Evolutionary conservation across 1,140 invertebrate genomes (phyloP).

Genomic region (Drosophila nigromelanica): DNA sequence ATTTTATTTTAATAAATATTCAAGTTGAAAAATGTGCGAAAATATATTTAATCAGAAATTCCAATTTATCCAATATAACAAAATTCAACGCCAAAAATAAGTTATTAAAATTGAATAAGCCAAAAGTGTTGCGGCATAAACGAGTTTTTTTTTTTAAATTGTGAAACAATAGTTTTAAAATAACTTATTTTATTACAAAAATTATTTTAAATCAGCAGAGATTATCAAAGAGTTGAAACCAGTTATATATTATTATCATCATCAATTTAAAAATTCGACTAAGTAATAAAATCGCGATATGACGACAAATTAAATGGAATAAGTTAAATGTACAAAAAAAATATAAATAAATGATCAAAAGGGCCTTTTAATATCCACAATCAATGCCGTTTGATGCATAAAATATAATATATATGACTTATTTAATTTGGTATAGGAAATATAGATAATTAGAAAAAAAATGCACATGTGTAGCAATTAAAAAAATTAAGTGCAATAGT

Average conservation of each 20-base stretch:
- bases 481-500: slow-evolving; percentile 20
- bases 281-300: too few species aligned
- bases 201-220: too few species aligned
- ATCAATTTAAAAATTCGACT: not conserved
- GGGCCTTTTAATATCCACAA: too few species aligned
- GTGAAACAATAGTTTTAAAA: too few species aligned
- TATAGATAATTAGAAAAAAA: not conserved
- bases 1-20: not conserved
- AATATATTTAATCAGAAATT: slow-evolving; percentile 1
- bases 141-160: too few species aligned
- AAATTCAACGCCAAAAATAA: not conserved
- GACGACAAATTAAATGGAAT: too few species aligned
- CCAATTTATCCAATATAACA: not conserved
- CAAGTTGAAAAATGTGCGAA: not conserved
- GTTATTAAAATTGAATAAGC: not conserved
- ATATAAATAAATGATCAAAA: not conserved
- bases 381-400: too few species aligned
- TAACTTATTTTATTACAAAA: too few species aligned
- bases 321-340: not conserved
- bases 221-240: too few species aligned
- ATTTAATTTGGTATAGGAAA: not conserved
- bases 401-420: too few species aligned
- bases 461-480: slow-evolving; percentile 8
- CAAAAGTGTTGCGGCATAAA: too few species aligned
- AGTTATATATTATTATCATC: too few species aligned